Conservation (phyloP, 30 jellyfish, hydroid and myxozoan species). For the Morbakka virulenta region DNA sequence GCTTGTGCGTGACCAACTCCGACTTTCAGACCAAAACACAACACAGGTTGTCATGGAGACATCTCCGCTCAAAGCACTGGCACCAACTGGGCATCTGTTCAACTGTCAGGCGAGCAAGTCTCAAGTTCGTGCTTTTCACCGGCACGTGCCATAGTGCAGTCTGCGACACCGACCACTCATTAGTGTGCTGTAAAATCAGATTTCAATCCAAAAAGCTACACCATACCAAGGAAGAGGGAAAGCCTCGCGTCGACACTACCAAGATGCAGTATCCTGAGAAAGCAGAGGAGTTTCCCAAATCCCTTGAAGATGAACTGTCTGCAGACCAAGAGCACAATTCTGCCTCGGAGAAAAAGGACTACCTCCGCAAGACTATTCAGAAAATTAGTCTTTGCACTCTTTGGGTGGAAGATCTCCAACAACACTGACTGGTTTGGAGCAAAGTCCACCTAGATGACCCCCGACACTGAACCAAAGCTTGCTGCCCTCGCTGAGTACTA, state of each 20-base stretch:
- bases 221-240: background rate
- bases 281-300: background rate
- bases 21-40: slow-evolving; percentile 1
- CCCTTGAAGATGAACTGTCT: background rate
- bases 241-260: background rate
- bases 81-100: background rate
- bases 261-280: background rate
- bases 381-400: background rate
- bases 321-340: too few species aligned
- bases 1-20: slow-evolving; percentile 8
- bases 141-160: slow-evolving; percentile 27
- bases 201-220: background rate
- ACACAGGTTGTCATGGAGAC: slow-evolving; percentile 14
- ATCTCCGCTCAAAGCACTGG: slow-evolving; percentile 19
- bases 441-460: too few species aligned
- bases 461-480: too few species aligned
- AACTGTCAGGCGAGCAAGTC: background rate
- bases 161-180: slow-evolving; percentile 29
- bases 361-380: background rate
- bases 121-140: background rate
- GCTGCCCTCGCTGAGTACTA: too few species aligned
- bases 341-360: background rate
- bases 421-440: background rate
- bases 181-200: background rate
- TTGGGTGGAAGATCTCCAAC: background rate